These are phyloP conservation scores for Himalopsyche kuldschensis DNA, from an alignment of 2,888 invertebrate genomes.

Conservation along the genomic window DNA sequence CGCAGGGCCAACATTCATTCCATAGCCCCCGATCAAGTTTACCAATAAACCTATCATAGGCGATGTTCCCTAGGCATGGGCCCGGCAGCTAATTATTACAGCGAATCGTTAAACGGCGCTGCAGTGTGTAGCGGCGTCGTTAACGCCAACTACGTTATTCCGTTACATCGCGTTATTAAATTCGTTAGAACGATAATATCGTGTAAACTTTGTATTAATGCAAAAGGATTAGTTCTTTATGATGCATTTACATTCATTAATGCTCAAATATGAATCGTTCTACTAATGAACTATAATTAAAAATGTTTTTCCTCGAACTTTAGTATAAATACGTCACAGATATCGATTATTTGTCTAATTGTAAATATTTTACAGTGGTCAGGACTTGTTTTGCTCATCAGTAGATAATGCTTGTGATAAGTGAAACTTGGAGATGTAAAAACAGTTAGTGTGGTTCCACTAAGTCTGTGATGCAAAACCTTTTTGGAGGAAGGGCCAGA, in stretches of 20 bases:
- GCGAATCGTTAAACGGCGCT: background rate
- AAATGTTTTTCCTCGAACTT: too few species aligned
- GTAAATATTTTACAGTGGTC: too few species aligned
- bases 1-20: background rate
- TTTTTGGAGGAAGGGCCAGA: too few species aligned
- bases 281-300: too few species aligned
- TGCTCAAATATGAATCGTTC: too few species aligned
- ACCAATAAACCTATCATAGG: slow-evolving; percentile 14
- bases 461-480: too few species aligned
- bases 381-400: too few species aligned
- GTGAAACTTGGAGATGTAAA: too few species aligned
- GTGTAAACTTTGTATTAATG: background rate
- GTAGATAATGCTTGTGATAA: too few species aligned
- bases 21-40: slow-evolving; percentile 16
- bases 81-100: slow-evolving; percentile 11
- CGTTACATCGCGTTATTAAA: background rate
- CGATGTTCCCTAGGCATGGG: slow-evolving; percentile 8
- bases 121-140: slow-evolving; percentile 21
- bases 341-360: too few species aligned
- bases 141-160: slow-evolving; percentile 12
- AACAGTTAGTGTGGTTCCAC: too few species aligned
- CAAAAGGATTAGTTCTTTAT: background rate
- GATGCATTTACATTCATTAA: background rate
- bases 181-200: background rate
- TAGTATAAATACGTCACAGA: too few species aligned